Percentiles rank a stretch among this genome's conserved stretches.
Conservation (phyloP, 2,797 vertebrate species). For the Notamacropus eugenii region DNA sequence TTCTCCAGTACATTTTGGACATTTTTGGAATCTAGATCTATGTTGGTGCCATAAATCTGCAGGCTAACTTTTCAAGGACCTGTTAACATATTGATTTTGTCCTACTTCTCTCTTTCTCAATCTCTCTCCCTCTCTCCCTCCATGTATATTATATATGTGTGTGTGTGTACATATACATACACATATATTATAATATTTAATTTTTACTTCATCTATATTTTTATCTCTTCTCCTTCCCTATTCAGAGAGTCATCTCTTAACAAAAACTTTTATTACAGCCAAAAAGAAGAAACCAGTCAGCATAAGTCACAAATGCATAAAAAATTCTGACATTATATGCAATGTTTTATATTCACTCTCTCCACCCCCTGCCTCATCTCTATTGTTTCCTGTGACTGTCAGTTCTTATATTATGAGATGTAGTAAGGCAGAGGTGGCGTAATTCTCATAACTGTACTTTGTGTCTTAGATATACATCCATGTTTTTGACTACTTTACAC, state of each 20-base stretch:
- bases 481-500: constrained; percentile 3
- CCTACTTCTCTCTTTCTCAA: background rate
- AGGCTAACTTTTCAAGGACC: background rate
- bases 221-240: background rate
- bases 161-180: background rate
- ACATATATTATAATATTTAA: background rate
- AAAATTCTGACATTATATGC: background rate
- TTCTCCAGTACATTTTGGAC: constrained; percentile 28
- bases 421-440: constrained; percentile 23
- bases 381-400: background rate
- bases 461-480: constrained; percentile 27
- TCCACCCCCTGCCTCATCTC: background rate
- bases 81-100: background rate
- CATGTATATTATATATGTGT: too few species aligned
- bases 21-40: background rate
- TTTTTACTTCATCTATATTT: background rate
- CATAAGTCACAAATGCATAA: background rate
- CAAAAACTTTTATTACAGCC: background rate
- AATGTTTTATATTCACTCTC: background rate
- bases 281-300: background rate
- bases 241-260: background rate
- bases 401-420: constrained; percentile 43
- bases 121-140: background rate
- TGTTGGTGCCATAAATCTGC: constrained; percentile 5
- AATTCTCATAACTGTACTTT: constrained; percentile 24